Base-by-base conservation (phyloP, 2,888 invertebrate genomes). In the Laothoe populi region DNA sequence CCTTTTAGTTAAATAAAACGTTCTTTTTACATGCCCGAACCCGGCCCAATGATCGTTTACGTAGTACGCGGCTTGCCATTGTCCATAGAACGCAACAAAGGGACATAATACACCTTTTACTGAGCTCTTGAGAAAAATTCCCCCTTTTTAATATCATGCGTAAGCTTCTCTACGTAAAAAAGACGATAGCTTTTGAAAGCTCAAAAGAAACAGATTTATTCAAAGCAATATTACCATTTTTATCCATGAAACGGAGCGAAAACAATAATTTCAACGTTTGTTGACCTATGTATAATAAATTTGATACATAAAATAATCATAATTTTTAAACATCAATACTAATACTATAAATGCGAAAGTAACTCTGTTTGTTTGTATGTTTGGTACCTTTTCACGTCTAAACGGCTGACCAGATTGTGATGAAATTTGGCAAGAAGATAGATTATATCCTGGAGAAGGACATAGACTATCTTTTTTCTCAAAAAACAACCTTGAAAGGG, bases 61-160 rank as follows among this genome's bases (percentile, higher is more conserved):
- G n/a, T n/a, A n/a, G 57, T 60, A 65, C 63, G 62, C 64, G 63
- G 64, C 66, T 68, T 68, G 69, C 62, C 63, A 75, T 75, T 77
- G 74, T 75, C 71, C 68, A 68, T 66, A 66, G 64, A 58, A 69
- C 68, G 45, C 48, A 70, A 72, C 73, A 73, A 74, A 68, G 71
- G 70, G 59, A 8, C 62, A 66, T 72, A 70, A 66, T 65, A 72
- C 62, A 66, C 70, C 68, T 70, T 71, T 68, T 65, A 45, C 59
- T 45, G 63, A 65, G 62, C 65, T 68, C 64, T 65, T 49, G 61
- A 66, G 65, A 63, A 69, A 74, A 68, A 65, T 64, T 40, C 40
- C 48, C 62, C n/a, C 59, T 64, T 61, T 68, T 66, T 65, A 65
- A 68, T 69, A 70, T 70, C 64, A 65, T 57, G 59, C 61, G 49